phyloP scores from a whole-genome alignment of 2,888 invertebrate genomes.

The Meta bourneti region DNA sequence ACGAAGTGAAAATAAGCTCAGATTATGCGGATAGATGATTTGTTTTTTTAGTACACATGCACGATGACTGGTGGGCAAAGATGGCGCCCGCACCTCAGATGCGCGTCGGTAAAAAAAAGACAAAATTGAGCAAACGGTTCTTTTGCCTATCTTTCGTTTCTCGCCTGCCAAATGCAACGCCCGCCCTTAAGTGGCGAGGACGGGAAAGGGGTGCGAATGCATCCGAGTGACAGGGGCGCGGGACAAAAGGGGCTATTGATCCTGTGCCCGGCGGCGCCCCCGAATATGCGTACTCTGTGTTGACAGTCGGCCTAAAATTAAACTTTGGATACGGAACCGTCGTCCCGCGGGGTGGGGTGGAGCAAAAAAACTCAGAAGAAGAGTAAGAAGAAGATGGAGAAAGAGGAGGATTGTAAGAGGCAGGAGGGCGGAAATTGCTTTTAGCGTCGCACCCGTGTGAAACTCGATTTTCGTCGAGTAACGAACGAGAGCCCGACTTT shows the following conservation, averaged over 20 bases:
- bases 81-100: slow-evolving; percentile 41
- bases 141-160: slow-evolving; percentile 74
- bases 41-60: not conserved
- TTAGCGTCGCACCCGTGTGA: slow-evolving; percentile 75
- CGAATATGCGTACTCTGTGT: slow-evolving; percentile 75
- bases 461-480: slow-evolving; percentile 76
- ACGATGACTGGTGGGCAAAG: slow-evolving; percentile 35
- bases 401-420: slow-evolving; percentile 74
- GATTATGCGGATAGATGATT: not conserved
- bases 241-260: slow-evolving; percentile 72
- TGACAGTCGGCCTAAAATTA: slow-evolving; percentile 76
- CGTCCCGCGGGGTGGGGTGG: slow-evolving; percentile 40
- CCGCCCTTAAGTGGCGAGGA: slow-evolving; percentile 70
- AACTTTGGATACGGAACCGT: slow-evolving; percentile 76
- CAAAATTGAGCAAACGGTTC: slow-evolving; percentile 63
- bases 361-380: slow-evolving; percentile 4
- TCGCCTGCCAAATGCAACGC: slow-evolving; percentile 76
- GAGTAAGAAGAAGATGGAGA: slow-evolving; percentile 53
- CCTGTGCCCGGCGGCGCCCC: slow-evolving; percentile 58
- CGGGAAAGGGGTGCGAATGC: slow-evolving; percentile 7
- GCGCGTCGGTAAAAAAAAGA: slow-evolving; percentile 25
- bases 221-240: slow-evolving; percentile 73
- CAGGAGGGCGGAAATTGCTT: slow-evolving; percentile 76
- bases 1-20: no score
- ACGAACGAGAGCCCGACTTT: slow-evolving; percentile 71